Percentiles rank a stretch among this genome's conserved stretches.
These are phyloP conservation scores for Lepus oiostolus DNA, from an alignment of 2,797 vertebrate species.

Conservation along the genomic window DNA sequence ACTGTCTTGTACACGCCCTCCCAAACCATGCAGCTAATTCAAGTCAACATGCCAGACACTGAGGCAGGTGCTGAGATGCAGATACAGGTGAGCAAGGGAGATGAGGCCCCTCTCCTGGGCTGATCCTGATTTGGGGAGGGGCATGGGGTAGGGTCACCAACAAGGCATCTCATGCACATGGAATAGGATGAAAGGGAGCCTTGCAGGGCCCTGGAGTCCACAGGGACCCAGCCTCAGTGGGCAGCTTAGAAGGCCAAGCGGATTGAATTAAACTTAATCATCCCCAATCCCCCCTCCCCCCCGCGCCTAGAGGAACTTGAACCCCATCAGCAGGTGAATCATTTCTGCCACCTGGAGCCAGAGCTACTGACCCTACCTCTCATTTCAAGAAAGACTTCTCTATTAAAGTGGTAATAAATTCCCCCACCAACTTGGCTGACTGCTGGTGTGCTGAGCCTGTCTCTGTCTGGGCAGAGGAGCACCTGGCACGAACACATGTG, in stretches of 20 bases:
- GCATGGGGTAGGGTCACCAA: not conserved
- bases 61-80: not conserved
- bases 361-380: not conserved
- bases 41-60: not conserved
- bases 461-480: not conserved
- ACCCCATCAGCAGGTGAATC: not conserved
- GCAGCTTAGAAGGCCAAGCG: not conserved
- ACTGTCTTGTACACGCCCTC: not conserved
- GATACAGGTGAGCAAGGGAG: not conserved
- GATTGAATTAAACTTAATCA: slow-evolving; percentile 51
- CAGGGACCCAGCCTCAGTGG: not conserved
- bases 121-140: not conserved
- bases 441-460: not conserved
- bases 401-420: not conserved
- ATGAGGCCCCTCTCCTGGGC: not conserved
- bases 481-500: not conserved
- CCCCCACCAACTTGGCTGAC: not conserved
- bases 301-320: slow-evolving; percentile 13
- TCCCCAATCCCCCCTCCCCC: not conserved
- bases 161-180: not conserved
- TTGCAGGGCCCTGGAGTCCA: not conserved
- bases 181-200: not conserved
- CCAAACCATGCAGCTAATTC: not conserved
- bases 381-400: not conserved
- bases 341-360: not conserved